A percentile compares a stretch with the other conserved stretches of the same genome.
Conservation (phyloP, 2,888 invertebrate species). For the Epicampocera succincta region DNA sequence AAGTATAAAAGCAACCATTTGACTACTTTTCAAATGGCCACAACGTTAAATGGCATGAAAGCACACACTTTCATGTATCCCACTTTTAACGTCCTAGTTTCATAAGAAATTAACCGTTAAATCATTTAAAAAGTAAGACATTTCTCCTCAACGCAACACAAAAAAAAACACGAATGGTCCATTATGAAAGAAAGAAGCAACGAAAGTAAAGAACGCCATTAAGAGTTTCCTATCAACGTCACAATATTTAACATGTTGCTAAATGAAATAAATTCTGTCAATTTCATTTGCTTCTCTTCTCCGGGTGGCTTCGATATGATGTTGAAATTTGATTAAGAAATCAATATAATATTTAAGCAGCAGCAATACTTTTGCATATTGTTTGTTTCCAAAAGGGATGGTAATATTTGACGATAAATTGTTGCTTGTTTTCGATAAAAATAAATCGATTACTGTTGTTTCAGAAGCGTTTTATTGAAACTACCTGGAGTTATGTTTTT, state of each 20-base stretch:
- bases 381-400: no score
- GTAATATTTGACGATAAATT: no score
- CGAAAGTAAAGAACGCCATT: neutral
- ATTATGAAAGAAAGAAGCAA: constrained; percentile 1
- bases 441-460: no score
- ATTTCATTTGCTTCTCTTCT: constrained; percentile 4
- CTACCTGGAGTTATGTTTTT: no score
- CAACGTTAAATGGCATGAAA: constrained; percentile 13
- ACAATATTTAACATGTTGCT: neutral
- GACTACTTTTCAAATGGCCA: constrained; percentile 17
- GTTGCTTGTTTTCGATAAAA: no score
- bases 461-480: no score
- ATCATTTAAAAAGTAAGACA: neutral
- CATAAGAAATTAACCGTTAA: constrained; percentile 3
- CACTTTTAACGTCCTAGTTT: constrained; percentile 37
- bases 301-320: neutral
- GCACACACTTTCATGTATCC: constrained; percentile 14
- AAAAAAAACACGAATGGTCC: constrained; percentile 23
- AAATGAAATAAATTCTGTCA: neutral
- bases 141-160: no score
- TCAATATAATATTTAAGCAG: no score
- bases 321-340: neutral
- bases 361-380: no score
- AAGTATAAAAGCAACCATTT: constrained; percentile 4
- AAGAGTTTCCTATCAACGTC: constrained; percentile 38